Evolutionary conservation across 2,113 vertebrate genomes (phyloP), one percentile per base, ranked within the genome.

Genomic region (Callocephalon fimbriatum): DNA sequence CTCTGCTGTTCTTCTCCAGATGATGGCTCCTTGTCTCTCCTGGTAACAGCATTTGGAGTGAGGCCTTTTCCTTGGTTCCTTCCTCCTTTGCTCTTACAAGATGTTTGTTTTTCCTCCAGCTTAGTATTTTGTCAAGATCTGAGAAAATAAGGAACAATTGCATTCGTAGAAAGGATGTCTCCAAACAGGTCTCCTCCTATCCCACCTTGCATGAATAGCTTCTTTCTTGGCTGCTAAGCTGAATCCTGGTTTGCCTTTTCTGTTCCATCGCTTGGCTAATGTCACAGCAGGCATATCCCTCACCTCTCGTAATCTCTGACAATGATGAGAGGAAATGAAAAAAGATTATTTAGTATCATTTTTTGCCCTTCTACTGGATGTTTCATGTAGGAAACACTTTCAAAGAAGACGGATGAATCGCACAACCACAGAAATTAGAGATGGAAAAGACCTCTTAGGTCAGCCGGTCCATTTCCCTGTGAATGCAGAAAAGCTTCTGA

Each of bases 401-500:
- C 88, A 89, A 85, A 97, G 94, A 91, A 82, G 86, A 84, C 66
- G 83, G 80, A 95, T 95, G 94, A 96, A 96, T 97, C 58, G 91
- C 40, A 74, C 76, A 89, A 45, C 51, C 66, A 89, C 73, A 96
- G 95, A 95, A 96, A 97, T 95, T 93, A 97, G 91, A 97, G 95
- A 94, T 42, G 91, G 95, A 95, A 95, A 96, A 75, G 90, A 92
- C 88, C 86, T 94, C 78, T 87, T 25, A 84, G 97, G 95, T 97
- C 96, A 96, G 73, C 21, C 80, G 89, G 94, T 50, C 95, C 88
- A 58, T 95, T 97, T 92, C 75, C 68, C n/a, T 89, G 76, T 17
- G 50, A 93, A 84, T 75, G 68, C 65, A 93, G 92, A 86, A 75
- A 74, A 88, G 82, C 86, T 93, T 84, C 88, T 51, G 59, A 95